Base-by-base conservation (phyloP, 1,140 invertebrate species). In the Epicauta chinensis region DNA sequence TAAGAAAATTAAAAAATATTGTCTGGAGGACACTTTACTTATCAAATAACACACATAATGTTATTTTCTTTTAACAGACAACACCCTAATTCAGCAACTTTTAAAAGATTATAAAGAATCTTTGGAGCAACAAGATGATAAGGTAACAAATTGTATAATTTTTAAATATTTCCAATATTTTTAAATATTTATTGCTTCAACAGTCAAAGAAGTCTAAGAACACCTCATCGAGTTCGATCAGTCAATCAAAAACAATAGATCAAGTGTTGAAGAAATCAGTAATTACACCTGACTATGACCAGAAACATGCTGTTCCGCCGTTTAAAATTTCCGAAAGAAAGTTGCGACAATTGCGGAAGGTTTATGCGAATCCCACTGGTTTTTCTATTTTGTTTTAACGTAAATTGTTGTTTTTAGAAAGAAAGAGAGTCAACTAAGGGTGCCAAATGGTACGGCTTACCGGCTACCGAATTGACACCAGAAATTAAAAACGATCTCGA, bases 401-500 rank as follows among this genome's bases (percentile, higher is more conserved):
- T 30, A 16, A 14, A 50, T 34, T 12, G 1, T 14, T 52, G n/a
- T 15, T 59, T 64, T 14, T 68, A 82, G 74, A 71, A 72, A 59
- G 77, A 84, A 64, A 65, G 81, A 58, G 80, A 81, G 10, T 88
- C 84, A 66, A 92, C 88, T 0, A 92, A 87, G 67, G 93, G 93
- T 2, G 76, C 80, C 1, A 76, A 81, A 44, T 97, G 95, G 95
- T 97, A 83, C 69, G 79, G 91, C 65, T 75, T 98, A 71, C 81
- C 83, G 34, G 87, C 88, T 1, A 83, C 91, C 39, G 91, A 96
- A 68, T 67, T 97, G 55, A 95, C 89, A 0, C 84, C 92, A 15
- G 91, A 97, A 69, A 68, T 86, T 3, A 86, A 86, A 66, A 85
- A 86, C 64, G 93, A 97, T 70, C 74, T 98, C 4, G 80, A 90